Base-by-base conservation (phyloP, 2,888 invertebrate species). In the Drosophila mimetica region DNA sequence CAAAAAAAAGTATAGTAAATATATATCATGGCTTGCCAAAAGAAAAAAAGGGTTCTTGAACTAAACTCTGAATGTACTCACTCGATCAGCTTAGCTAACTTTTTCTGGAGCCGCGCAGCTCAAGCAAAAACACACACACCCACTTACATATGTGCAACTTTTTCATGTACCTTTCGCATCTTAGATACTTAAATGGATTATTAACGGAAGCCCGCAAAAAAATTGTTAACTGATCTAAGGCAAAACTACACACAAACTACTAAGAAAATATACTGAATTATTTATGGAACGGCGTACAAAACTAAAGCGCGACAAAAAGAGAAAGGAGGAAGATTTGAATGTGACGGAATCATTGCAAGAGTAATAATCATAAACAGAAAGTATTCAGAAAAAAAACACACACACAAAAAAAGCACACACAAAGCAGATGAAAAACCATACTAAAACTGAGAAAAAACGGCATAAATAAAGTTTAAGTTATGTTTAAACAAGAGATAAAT, bases 111-210 rank as follows among this genome's bases (percentile, higher is more conserved):
- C 58, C 51, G 18, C 41, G n/a, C 36, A 18, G 66, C 66, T 36
- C 53, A 66, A 51, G 58, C 66, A 61, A 50, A 22, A 7, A 37
- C 37, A 42, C 30, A 32, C 44, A 44, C 52, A 61, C 39, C 60
- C 50, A 67, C 69, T 55, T 74, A 71, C 71, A 82, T 76, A 78
- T 60, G 71, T 72, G 79, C 79, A 84, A 80, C 76, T 86, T 84
- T 74, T 84, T 82, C 80, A 86, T 76, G 86, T 87, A 86, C 86
- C 87, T 87, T 79, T 77, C 77, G 75, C 82, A 84, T 84, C 74
- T 76, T 75, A 85, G 79, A 79, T 76, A 81, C 77, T 77, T 75
- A 74, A 75, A 64, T 42, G 52, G 51, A 76, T 34, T 44, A 58
- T 44, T 57, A 32, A 65, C 32, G 61, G 48, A 30, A 57, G 36